phyloP scores from a whole-genome alignment of 2,888 invertebrate species.

The Unio pictorum region DNA sequence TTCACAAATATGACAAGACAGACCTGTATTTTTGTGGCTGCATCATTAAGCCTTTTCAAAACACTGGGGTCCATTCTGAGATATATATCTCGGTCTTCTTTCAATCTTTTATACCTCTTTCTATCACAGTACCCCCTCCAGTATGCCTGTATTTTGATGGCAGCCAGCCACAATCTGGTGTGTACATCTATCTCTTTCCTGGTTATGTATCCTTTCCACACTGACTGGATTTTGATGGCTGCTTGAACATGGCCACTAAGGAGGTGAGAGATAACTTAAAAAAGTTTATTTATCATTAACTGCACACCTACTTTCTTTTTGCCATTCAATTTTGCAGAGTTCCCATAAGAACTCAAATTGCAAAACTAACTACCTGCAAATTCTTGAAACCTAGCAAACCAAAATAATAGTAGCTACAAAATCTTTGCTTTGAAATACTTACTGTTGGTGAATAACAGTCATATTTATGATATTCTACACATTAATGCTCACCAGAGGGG shows the following conservation, averaged over 20 bases:
- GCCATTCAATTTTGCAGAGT: too few species aligned
- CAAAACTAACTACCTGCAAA: too few species aligned
- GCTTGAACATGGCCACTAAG: conserved; percentile 5
- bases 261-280: too few species aligned
- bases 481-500: too few species aligned
- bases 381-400: too few species aligned
- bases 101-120: conserved; percentile 6
- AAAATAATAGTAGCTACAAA: too few species aligned
- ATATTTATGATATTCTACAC: too few species aligned
- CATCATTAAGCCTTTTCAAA: conserved; percentile 33
- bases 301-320: too few species aligned
- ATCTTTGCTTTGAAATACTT: too few species aligned
- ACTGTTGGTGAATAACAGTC: too few species aligned
- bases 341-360: too few species aligned
- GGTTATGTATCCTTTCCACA: conserved; percentile 44
- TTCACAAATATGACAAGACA: neutral
- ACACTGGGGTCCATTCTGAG: conserved; percentile 25
- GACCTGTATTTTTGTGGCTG: conserved; percentile 58
- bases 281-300: too few species aligned
- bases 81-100: neutral
- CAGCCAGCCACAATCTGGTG: conserved; percentile 33
- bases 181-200: conserved; percentile 26
- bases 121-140: conserved; percentile 43
- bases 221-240: conserved; percentile 45
- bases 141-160: conserved; percentile 41